Base-by-base conservation (phyloP, 2,888 invertebrate genomes). In the Drosophila stalkeri region DNA sequence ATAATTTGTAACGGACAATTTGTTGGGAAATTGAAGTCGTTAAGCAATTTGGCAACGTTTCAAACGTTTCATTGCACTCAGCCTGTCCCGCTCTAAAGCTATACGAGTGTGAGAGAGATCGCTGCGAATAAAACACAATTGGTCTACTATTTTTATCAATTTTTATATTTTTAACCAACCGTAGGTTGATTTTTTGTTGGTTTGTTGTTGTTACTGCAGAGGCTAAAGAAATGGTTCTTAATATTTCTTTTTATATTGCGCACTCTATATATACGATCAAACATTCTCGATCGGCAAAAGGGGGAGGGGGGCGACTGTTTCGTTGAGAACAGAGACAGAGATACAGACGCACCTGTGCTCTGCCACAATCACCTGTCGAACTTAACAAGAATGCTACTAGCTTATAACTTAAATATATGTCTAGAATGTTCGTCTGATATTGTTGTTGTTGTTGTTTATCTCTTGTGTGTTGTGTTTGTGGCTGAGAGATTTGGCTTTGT, bases 141-240 rank as follows among this genome's bases (percentile, higher is more conserved):
- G 51, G 14, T 89, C 81, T 91, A 85, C 92, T 90, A 89, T 91
- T 91, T 92, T 92, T 92, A 91, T 91, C 86, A 90, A 82, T 90
- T 91, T 89, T 90, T 91, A 81, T 91, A 86, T 91, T 91, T 90
- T 91, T 84, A 89, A 86, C 77, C 89, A 89, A 82, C 83, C 84
- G 78, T 49, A 71, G 84, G 87, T 85, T 81, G 84, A 87, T 80
- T 85, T 86, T 75, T 86, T 77, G 72, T 85, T 82, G 80, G 80
- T 82, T 84, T 82, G 84, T 83, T 81, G 84, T 83, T 81, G 77
- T 77, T 84, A 63, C 67, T 59, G 64, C 60, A 70, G 74, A 80
- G 66, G 74, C 74, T 31, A 18, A 55, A 56, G 75, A 64, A 80
- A 62, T 44, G 18, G 66, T 46, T 77, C 57, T 18, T 49, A 6